These are phyloP conservation scores for Bedellia somnulentella DNA, from an alignment of 2,888 invertebrate species.

Conservation along the genomic window DNA sequence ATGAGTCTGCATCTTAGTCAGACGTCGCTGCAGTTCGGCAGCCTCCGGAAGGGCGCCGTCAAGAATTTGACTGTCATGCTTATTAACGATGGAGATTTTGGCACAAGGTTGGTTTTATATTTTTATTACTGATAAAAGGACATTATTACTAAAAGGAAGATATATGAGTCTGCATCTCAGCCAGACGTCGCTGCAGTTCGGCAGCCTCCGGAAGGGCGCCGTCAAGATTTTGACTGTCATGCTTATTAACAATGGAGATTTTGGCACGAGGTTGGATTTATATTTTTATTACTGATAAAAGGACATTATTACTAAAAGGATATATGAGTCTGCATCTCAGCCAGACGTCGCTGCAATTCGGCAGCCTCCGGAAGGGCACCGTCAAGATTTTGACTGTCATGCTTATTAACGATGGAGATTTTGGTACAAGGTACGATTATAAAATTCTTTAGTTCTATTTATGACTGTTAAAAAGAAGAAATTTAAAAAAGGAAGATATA, in stretches of 20 bases:
- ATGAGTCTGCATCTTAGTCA: conserved; percentile 38
- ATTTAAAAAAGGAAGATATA: not conserved
- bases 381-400: conserved; percentile 45
- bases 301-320: not conserved
- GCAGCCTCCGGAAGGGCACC: conserved; percentile 39
- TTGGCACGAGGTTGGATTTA: conserved; percentile 30
- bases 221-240: conserved; percentile 45
- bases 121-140: not conserved
- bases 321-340: not conserved
- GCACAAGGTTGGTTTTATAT: conserved; percentile 25
- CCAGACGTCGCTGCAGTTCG: conserved; percentile 23
- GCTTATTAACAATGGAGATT: conserved; percentile 44
- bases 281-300: not conserved
- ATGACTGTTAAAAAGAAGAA: not conserved
- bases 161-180: not conserved
- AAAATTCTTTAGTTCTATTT: too few relatives aligned
- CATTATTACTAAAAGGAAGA: not conserved
- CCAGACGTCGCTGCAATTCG: conserved; percentile 23
- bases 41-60: conserved; percentile 39
- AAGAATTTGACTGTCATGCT: conserved; percentile 47
- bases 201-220: conserved; percentile 39
- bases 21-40: conserved; percentile 44
- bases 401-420: conserved; percentile 44
- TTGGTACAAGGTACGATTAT: conserved; percentile 30
- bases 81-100: conserved; percentile 41